Percentiles rank a stretch among this genome's conserved stretches.
Evolutionary conservation across 2,113 vertebrate species (phyloP).

Genomic region (Eudorcas thomsonii): DNA sequence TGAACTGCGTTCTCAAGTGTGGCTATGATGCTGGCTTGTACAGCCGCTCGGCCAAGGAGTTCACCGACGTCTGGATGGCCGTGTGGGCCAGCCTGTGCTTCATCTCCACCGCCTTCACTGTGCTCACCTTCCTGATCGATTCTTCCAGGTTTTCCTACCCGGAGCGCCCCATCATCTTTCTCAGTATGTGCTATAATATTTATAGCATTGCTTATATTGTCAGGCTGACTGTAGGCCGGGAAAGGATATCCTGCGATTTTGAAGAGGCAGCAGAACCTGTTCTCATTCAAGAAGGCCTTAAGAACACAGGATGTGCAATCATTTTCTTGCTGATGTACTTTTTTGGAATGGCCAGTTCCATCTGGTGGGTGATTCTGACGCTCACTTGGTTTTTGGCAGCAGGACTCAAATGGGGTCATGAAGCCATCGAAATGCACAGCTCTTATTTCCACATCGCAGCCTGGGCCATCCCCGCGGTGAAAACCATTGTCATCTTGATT

Average conservation of each 20-base stretch:
- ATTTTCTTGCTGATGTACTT: slow-evolving; percentile 99
- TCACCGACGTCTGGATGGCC: slow-evolving; percentile 98
- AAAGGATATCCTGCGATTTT: slow-evolving; percentile 98
- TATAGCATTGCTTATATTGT: slow-evolving; percentile 99
- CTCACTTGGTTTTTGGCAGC: slow-evolving; percentile 99
- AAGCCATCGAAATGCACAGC: slow-evolving; percentile 99
- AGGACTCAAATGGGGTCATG: slow-evolving; percentile 98
- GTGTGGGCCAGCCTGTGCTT: slow-evolving; percentile 98
- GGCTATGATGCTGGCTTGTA: slow-evolving; percentile 96
- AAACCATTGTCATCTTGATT: slow-evolving; percentile 98
- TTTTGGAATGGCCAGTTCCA: slow-evolving; percentile 99
- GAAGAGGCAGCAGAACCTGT: slow-evolving; percentile 95
- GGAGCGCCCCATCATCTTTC: slow-evolving; percentile 97
- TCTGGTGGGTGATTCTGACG: slow-evolving; percentile 99
- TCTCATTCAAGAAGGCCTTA: slow-evolving; percentile 97
- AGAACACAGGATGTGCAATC: slow-evolving; percentile 99
- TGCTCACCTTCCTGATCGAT: slow-evolving; percentile 97
- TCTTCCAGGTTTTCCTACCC: slow-evolving; percentile 98
- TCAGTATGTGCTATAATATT: slow-evolving; percentile 99
- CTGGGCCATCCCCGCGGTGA: slow-evolving; percentile 97
- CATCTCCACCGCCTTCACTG: slow-evolving; percentile 96
- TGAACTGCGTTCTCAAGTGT: slow-evolving; percentile 93
- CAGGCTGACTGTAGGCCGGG: slow-evolving; percentile 94
- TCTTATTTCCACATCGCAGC: slow-evolving; percentile 99
- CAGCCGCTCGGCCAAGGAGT: slow-evolving; percentile 92